Evolutionary conservation across 2,797 vertebrate genomes (phyloP).

Genomic region (Amblyraja radiata): DNA sequence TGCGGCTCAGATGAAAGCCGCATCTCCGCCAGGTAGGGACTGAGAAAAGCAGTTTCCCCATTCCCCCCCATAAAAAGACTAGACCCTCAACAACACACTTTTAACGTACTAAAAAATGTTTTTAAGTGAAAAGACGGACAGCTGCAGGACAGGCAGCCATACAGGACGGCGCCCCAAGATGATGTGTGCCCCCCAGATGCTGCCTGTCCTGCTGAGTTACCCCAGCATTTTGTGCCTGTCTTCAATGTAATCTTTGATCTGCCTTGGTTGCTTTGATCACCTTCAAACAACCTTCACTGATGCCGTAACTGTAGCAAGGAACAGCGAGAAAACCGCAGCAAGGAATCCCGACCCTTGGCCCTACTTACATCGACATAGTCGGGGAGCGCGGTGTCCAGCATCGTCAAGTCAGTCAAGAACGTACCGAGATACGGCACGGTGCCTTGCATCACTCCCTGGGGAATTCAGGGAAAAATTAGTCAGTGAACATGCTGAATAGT

Average conservation of each 20-base stretch:
- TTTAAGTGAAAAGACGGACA: too few species aligned
- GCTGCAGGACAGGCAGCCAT: too few species aligned
- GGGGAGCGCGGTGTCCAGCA: conserved; percentile 87
- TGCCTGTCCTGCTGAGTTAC: too few species aligned
- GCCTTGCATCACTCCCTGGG: conserved; percentile 86
- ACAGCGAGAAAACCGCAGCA: background rate
- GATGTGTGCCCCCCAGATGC: too few species aligned
- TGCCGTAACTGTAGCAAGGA: background rate
- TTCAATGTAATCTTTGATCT: background rate
- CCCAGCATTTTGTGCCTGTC: too few species aligned
- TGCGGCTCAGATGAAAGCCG: too few species aligned
- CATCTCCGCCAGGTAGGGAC: too few species aligned
- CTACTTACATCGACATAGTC: conserved; percentile 75
- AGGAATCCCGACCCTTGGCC: background rate
- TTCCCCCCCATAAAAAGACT: too few species aligned
- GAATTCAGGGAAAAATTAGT: conserved; percentile 9
- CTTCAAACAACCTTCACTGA: background rate
- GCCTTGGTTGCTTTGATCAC: background rate
- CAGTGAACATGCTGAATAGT: background rate
- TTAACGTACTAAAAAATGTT: too few species aligned
- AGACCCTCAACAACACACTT: too few species aligned
- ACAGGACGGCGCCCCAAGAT: too few species aligned
- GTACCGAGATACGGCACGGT: conserved; percentile 89
- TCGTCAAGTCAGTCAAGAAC: conserved; percentile 84
- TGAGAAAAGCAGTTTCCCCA: too few species aligned